phyloP scores from a whole-genome alignment of 1,140 invertebrate genomes.

The Drosophila setifemur region DNA sequence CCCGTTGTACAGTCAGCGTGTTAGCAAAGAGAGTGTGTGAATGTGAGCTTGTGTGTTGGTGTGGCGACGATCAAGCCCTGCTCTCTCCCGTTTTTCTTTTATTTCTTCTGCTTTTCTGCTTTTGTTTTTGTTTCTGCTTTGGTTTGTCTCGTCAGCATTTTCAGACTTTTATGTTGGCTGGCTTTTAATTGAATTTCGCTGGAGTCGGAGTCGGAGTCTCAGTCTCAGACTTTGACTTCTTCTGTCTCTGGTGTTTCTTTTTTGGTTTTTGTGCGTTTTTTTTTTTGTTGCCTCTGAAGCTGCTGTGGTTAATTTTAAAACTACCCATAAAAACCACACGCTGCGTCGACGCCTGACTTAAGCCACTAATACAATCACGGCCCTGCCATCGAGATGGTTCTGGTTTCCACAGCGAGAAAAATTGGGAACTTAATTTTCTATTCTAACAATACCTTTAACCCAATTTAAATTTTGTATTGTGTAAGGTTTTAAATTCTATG shows the following conservation, averaged over 20 bases:
- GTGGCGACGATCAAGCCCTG: slow-evolving; percentile 44
- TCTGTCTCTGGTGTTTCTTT: slow-evolving; percentile 28
- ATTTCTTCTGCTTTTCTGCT: slow-evolving; percentile 14
- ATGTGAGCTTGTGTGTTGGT: slow-evolving; percentile 1
- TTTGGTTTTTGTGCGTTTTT: slow-evolving; percentile 43
- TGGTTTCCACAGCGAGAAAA: slow-evolving; percentile 15
- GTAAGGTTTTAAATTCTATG: no score
- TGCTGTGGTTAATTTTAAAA: slow-evolving; percentile 76
- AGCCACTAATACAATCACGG: slow-evolving; percentile 54
- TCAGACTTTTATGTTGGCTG: slow-evolving; percentile 69
- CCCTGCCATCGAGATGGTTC: slow-evolving; percentile 38
- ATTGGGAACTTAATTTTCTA: no score
- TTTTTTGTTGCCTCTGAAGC: slow-evolving; percentile 14
- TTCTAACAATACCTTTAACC: no score
- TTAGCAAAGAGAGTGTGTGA: slow-evolving; percentile 1
- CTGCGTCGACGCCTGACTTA: slow-evolving; percentile 47
- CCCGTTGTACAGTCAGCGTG: slow-evolving; percentile 69
- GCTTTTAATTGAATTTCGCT: slow-evolving; percentile 76
- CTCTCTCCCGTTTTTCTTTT: slow-evolving; percentile 21
- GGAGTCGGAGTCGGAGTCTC: slow-evolving; percentile 35
- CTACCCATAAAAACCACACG: slow-evolving; percentile 74
- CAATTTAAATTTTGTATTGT: no score
- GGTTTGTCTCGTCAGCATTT: slow-evolving; percentile 61
- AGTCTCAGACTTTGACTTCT: slow-evolving; percentile 59
- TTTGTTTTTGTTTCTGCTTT: slow-evolving; percentile 16